phyloP scores from a whole-genome alignment of 2,888 invertebrate genomes.

The Caenorhabditis plicata region DNA sequence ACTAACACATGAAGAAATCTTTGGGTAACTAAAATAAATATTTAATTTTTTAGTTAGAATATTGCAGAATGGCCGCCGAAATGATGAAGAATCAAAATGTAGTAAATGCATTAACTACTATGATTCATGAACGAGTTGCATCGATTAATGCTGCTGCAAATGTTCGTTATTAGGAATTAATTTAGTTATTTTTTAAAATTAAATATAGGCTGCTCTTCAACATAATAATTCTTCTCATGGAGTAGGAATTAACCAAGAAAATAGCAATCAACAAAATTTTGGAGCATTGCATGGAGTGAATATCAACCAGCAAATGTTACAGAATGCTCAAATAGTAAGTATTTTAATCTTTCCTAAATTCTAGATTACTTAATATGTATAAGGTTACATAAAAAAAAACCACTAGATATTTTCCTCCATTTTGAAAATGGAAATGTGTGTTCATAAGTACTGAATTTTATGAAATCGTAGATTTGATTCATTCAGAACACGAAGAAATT shows the following conservation, averaged over 20 bases:
- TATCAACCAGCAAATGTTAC: too few relatives aligned
- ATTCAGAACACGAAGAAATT: too few relatives aligned
- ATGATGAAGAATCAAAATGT: slow-evolving; percentile 6
- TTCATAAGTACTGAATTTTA: too few relatives aligned
- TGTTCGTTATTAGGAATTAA: not conserved
- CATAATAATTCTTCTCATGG: not conserved
- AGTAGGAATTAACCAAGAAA: too few relatives aligned
- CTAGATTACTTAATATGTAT: too few relatives aligned
- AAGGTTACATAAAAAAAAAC: too few relatives aligned
- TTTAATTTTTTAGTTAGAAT: not conserved
- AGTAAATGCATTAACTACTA: not conserved
- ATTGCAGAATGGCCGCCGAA: not conserved
- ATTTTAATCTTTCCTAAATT: too few relatives aligned
- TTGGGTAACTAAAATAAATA: slow-evolving; percentile 2
- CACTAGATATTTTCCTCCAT: too few relatives aligned
- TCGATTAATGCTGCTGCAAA: slow-evolving; percentile 3
- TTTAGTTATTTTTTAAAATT: not conserved
- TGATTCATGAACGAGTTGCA: slow-evolving; percentile 10
- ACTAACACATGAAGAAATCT: slow-evolving; percentile 18
- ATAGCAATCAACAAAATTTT: too few relatives aligned
- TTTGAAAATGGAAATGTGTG: too few relatives aligned
- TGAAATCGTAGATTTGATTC: not conserved
- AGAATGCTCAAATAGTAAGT: too few relatives aligned
- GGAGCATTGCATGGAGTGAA: too few relatives aligned
- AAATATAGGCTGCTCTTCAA: not conserved